phyloP scores from a whole-genome alignment of 2,113 vertebrate genomes.

The Anseranas semipalmata region DNA sequence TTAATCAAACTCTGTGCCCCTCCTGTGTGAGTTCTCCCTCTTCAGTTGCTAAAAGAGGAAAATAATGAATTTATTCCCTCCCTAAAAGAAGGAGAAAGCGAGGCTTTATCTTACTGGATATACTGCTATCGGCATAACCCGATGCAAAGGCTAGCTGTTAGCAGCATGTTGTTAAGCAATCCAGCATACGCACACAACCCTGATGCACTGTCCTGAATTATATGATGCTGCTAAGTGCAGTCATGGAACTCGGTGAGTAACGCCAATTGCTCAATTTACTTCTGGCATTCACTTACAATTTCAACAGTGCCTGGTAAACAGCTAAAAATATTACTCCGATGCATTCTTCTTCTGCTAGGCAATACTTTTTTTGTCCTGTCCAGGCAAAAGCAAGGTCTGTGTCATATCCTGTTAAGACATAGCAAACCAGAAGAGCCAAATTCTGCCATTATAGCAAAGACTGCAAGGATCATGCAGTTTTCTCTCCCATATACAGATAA shows the following conservation, averaged over 20 bases:
- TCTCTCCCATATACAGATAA: not conserved
- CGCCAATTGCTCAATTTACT: constrained; percentile 33
- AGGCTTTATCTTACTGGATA: not conserved
- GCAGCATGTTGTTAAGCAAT: not conserved
- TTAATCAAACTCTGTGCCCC: not conserved
- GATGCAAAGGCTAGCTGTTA: not conserved
- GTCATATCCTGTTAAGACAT: constrained; percentile 10
- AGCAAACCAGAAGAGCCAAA: not conserved
- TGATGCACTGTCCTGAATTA: not conserved
- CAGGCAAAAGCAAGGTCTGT: constrained; percentile 20
- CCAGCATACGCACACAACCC: rapidly evolving
- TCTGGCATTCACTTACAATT: constrained; percentile 5
- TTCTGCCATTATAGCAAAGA: not conserved
- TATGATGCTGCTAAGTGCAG: not conserved
- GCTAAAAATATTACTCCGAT: constrained; percentile 44
- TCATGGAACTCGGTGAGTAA: not conserved
- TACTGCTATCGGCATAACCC: rapidly evolving
- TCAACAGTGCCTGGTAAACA: constrained; percentile 22
- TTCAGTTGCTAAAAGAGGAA: too few relatives aligned
- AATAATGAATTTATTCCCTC: not conserved
- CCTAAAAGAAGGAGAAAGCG: not conserved
- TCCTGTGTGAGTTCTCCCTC: too few relatives aligned
- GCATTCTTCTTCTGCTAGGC: constrained; percentile 30
- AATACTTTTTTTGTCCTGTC: not conserved
- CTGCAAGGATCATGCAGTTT: not conserved